Conservation (phyloP, 1,140 invertebrate species). For the Neodiprion fabricii region DNA sequence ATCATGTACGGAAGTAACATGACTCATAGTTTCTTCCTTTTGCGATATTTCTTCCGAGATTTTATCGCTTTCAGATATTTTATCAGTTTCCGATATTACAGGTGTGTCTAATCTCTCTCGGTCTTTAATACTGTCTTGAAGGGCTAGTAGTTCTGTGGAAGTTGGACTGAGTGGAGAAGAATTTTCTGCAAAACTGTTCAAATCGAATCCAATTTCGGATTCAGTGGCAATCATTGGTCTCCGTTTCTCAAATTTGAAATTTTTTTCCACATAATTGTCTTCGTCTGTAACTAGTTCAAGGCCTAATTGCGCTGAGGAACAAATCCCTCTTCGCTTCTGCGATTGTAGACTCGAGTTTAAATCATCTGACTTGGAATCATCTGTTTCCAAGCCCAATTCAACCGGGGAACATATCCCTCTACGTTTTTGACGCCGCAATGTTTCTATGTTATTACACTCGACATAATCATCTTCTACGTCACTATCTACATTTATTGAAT, state of each 20-base stretch:
- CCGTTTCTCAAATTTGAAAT: conserved; percentile 27
- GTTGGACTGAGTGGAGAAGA: background rate
- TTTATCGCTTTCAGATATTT: conserved; percentile 22
- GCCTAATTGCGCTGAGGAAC: conserved; percentile 44
- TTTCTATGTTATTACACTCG: conserved; percentile 39
- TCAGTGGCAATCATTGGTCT: conserved; percentile 15
- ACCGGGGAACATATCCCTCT: conserved; percentile 64
- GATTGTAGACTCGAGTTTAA: conserved; percentile 31
- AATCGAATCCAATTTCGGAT: conserved; percentile 13
- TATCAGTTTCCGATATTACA: conserved; percentile 29
- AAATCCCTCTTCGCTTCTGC: conserved; percentile 48
- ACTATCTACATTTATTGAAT: background rate
- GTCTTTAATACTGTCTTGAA: conserved; percentile 28
- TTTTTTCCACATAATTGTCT: conserved; percentile 35
- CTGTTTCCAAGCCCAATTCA: conserved; percentile 45
- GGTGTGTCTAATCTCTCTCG: conserved; percentile 38
- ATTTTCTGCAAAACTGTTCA: conserved; percentile 11
- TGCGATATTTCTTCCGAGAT: conserved; percentile 32
- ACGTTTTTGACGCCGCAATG: conserved; percentile 61
- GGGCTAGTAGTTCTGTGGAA: conserved; percentile 5
- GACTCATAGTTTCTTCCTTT: conserved; percentile 64
- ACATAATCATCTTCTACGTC: conserved; percentile 6
- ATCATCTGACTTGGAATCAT: conserved; percentile 25
- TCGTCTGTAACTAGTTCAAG: conserved; percentile 35
- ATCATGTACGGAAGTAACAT: conserved; percentile 69